Evolutionary conservation across 1,140 invertebrate species (phyloP).

Genomic region (Antheraea pernyi): DNA sequence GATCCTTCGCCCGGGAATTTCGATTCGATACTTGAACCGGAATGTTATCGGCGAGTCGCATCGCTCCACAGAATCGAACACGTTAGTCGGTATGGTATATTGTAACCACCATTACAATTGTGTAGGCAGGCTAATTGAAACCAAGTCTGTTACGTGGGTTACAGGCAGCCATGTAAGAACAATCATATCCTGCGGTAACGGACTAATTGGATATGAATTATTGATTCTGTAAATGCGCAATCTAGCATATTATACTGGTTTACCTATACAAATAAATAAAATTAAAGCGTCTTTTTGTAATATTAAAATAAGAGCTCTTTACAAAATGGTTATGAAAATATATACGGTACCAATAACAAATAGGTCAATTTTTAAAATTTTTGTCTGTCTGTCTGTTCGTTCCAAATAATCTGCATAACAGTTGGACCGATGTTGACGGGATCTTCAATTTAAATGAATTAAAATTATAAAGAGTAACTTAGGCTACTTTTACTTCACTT

Average conservation of each 20-base stretch:
- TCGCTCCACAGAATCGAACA: conserved; percentile 60
- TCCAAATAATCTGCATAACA: too few relatives aligned
- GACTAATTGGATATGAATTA: conserved; percentile 59
- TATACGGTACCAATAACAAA: too few relatives aligned
- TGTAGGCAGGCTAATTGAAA: conserved; percentile 48
- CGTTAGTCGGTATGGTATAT: conserved; percentile 57
- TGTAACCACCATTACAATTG: conserved; percentile 63
- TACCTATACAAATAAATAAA: too few relatives aligned
- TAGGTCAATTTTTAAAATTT: too few relatives aligned
- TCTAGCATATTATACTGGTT: conserved; percentile 8
- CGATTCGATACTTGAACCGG: conserved; percentile 64
- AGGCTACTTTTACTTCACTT: too few relatives aligned
- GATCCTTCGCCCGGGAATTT: conserved; percentile 51
- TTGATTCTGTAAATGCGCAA: conserved; percentile 33
- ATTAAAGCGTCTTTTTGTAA: too few relatives aligned
- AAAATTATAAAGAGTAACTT: too few relatives aligned
- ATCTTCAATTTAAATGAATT: too few relatives aligned
- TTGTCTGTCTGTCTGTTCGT: too few relatives aligned
- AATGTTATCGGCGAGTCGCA: conserved; percentile 70
- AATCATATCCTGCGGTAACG: conserved; percentile 46
- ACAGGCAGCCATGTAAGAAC: conserved; percentile 27
- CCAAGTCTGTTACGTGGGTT: conserved; percentile 33
- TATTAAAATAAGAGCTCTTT: too few relatives aligned
- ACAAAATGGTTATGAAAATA: too few relatives aligned
- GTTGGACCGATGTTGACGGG: too few relatives aligned